Percentiles rank a stretch among this genome's conserved stretches.
phyloP scores from a whole-genome alignment of 2,888 invertebrate genomes.

The Dysmachus trigonus region DNA sequence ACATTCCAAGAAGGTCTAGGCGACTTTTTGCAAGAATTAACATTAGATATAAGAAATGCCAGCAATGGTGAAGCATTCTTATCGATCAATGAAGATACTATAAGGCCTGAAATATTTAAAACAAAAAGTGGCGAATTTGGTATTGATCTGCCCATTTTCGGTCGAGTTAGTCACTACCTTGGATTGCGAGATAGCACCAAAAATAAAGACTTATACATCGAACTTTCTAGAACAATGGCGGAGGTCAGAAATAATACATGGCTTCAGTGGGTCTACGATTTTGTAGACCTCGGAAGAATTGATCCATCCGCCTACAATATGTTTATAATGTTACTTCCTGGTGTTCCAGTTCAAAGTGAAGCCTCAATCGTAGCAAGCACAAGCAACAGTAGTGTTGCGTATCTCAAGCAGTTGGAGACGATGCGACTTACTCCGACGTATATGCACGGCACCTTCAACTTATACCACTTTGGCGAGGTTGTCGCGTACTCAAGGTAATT shows the following conservation, averaged over 20 bases:
- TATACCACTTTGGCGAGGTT: constrained; percentile 66
- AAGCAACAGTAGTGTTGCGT: constrained; percentile 51
- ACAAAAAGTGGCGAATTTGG: constrained; percentile 54
- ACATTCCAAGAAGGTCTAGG: constrained; percentile 71
- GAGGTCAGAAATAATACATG: constrained; percentile 57
- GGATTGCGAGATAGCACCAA: constrained; percentile 51
- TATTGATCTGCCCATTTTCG: constrained; percentile 61
- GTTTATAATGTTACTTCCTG: constrained; percentile 81
- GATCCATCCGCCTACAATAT: constrained; percentile 67
- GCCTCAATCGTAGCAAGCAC: constrained; percentile 50
- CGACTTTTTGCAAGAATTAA: constrained; percentile 72
- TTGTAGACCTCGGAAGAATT: constrained; percentile 51
- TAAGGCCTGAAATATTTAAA: constrained; percentile 57
- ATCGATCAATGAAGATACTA: constrained; percentile 60
- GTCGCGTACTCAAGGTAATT: constrained; percentile 76
- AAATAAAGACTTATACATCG: constrained; percentile 54
- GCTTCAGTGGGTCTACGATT: constrained; percentile 63
- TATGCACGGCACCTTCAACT: constrained; percentile 70
- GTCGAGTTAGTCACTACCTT: constrained; percentile 57
- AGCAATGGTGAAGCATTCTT: constrained; percentile 66
- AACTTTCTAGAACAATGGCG: constrained; percentile 54
- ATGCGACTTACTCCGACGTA: constrained; percentile 70
- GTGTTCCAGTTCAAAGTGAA: constrained; percentile 72
- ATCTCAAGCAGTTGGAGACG: constrained; percentile 58
- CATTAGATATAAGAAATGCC: constrained; percentile 69